Evolutionary conservation across 1,140 invertebrate genomes (phyloP), one percentile per base, ranked within the genome.

Genomic region (Coenobita brevimanus): DNA sequence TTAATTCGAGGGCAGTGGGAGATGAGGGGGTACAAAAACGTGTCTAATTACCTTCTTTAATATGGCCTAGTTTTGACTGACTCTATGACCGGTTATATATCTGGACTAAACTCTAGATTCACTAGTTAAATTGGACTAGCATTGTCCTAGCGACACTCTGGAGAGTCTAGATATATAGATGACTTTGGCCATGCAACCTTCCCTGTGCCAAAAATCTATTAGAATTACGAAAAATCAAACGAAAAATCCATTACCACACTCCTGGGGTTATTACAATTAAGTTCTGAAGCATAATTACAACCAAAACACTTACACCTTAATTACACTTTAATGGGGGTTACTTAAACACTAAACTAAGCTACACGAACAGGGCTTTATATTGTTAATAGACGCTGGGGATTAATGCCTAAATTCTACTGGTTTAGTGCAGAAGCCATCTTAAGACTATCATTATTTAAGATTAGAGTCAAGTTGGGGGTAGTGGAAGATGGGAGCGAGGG

Each of bases 21-120:
- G 13, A 71, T n/a, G n/a, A 33, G 33, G 67, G 67, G 27, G n/a
- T 33, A 71, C 27, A 33, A 33, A 6, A 27, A 38, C 17, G 67
- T 21, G 8, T 71, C 24, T 71, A 13, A 27, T 71, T 6, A 50
- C 46, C 46, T 50, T 50, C 46, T 50, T 50, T 17, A 50, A 8
- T 50, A 50, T 8, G 81, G 81, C 81, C 81, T 83, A 83, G 81
- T 83, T 27, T 33, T 71, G 30, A 64, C 81, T 71, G 64, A 67
- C 64, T 54, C 81, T 83, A 83, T 83, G 81, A 83, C 81, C 81
- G 41, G 46, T 50, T 57, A 73, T 83, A 83, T 83, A 83, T 83
- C 81, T 83, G 81, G 67, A 73, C 64, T 46, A 69, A 27, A 60
- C 33, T 50, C 81, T 69, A 82, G 81, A 71, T 54, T 30, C 62